A percentile compares a stretch with the other conserved stretches of the same genome.
Evolutionary conservation across 1,140 invertebrate species (phyloP).

Genomic region (Zaprionus taronus): DNA sequence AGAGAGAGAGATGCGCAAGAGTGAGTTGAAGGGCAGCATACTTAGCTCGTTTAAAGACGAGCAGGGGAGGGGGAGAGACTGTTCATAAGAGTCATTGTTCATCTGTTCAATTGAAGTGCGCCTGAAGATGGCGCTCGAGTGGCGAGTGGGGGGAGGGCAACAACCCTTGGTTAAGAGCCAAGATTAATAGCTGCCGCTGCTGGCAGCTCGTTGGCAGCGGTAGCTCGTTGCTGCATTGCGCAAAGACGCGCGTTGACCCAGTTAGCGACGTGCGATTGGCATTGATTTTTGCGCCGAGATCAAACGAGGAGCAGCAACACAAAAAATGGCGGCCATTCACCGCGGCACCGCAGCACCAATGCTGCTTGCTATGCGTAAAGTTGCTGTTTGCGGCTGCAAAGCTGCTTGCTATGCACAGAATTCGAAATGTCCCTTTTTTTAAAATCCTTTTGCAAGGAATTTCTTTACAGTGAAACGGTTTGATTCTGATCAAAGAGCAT

Average conservation of each 20-base stretch:
- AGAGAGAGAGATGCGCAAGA: not conserved
- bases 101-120: not conserved
- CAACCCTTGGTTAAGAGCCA: not conserved
- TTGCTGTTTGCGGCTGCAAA: not conserved
- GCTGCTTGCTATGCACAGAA: not conserved
- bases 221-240: not conserved
- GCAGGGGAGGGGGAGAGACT: too few relatives aligned
- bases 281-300: constrained; percentile 5
- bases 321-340: not conserved
- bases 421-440: not conserved
- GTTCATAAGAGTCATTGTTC: not conserved
- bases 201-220: not conserved
- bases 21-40: not conserved
- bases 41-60: not conserved
- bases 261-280: not conserved
- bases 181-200: not conserved
- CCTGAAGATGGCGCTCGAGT: constrained; percentile 3
- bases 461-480: too few relatives aligned
- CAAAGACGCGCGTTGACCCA: constrained; percentile 1
- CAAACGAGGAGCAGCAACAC: not conserved
- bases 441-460: not conserved
- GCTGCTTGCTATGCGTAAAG: not conserved
- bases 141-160: not conserved
- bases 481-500: too few relatives aligned
- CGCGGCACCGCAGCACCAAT: not conserved